Conservation (phyloP, 2,797 vertebrate species). For the Scyliorhinus canicula region DNA sequence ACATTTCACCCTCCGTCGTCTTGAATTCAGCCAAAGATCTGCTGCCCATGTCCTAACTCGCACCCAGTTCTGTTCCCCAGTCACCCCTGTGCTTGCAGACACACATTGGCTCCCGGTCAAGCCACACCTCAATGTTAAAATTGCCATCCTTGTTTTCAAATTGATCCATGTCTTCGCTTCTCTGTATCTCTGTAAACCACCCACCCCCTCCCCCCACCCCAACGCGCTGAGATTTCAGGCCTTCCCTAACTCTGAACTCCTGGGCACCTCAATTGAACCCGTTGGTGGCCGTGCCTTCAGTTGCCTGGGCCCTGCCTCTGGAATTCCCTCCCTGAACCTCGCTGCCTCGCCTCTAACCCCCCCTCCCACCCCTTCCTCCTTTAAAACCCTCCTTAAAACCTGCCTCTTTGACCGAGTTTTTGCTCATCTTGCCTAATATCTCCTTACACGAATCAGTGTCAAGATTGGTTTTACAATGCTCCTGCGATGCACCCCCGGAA, state of each 20-base stretch:
- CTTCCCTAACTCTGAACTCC: neutral
- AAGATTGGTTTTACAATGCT: neutral
- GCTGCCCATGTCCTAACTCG: neutral
- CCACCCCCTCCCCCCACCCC: too few species aligned
- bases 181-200: neutral
- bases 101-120: neutral
- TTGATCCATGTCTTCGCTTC: neutral
- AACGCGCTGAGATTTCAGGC: neutral
- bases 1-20: neutral
- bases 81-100: neutral
- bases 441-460: neutral
- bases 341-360: too few species aligned
- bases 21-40: neutral
- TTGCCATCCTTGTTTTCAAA: neutral
- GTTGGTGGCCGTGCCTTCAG: neutral
- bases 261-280: neutral
- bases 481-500: neutral
- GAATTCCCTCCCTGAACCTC: neutral
- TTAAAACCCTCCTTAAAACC: neutral
- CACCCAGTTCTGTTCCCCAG: neutral
- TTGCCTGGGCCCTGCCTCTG: neutral
- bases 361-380: too few species aligned
- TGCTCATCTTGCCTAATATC: neutral
- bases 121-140: neutral
- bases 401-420: neutral